A percentile compares a stretch with the other conserved stretches of the same genome.
These are phyloP conservation scores for Patella ulyssiponensis DNA, from an alignment of 2,888 invertebrate species.

Conservation along the genomic window DNA sequence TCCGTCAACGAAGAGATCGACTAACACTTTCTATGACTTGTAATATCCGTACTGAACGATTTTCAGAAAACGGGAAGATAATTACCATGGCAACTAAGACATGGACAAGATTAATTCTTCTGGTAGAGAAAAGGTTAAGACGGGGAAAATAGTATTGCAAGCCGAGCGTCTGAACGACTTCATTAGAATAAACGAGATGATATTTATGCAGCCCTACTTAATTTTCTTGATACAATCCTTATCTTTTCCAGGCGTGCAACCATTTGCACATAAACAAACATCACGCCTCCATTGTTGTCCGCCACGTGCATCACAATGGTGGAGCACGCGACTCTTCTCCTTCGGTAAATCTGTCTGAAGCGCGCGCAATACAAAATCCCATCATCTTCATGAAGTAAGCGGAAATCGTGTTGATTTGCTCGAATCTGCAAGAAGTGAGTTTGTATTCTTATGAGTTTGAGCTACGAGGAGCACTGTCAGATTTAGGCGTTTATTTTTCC, in stretches of 20 bases:
- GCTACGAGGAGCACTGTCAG: too few species aligned
- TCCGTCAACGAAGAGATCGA: constrained; percentile 1
- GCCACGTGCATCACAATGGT: background rate
- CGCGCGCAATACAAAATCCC: background rate
- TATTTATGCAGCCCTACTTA: background rate
- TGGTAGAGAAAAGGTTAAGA: constrained; percentile 12
- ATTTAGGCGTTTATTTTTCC: too few species aligned
- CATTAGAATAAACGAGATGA: constrained; percentile 9
- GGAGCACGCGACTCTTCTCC: constrained; percentile 4
- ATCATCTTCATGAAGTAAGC: background rate
- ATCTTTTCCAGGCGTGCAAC: constrained; percentile 10
- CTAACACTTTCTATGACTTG: background rate
- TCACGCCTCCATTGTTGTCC: constrained; percentile 1
- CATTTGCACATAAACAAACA: constrained; percentile 40
- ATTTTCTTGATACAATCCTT: constrained; percentile 4
- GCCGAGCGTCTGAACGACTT: background rate
- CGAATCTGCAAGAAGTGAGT: background rate
- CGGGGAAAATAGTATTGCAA: background rate
- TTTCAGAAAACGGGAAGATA: constrained; percentile 5
- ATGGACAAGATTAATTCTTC: constrained; percentile 5
- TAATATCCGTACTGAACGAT: constrained; percentile 5
- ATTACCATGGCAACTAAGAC: constrained; percentile 12
- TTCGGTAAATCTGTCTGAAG: background rate
- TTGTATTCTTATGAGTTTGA: background rate
- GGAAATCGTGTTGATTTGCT: constrained; percentile 3